Percentiles rank a stretch among this genome's conserved stretches.
Evolutionary conservation across 2,113 vertebrate species (phyloP).

Genomic region (Chionis minor): DNA sequence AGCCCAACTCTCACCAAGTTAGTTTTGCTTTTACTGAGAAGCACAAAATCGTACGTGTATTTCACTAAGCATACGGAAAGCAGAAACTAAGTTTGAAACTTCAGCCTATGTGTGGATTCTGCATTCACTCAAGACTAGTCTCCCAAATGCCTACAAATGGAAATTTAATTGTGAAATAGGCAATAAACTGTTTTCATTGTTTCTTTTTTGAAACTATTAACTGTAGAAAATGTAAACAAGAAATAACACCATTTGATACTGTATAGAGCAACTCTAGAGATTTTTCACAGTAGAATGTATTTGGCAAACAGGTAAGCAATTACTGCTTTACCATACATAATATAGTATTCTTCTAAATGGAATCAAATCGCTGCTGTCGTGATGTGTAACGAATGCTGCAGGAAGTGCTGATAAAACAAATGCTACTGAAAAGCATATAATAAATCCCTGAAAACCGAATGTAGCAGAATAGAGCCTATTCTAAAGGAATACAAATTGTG

Average conservation of each 20-base stretch:
- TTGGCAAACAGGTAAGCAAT: slow-evolving; percentile 50
- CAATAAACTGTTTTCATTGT: not conserved
- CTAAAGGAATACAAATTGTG: slow-evolving; percentile 39
- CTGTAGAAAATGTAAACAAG: slow-evolving; percentile 21
- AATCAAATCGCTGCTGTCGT: slow-evolving; percentile 15
- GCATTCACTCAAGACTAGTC: not conserved
- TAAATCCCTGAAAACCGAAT: slow-evolving; percentile 26
- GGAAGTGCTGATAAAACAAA: slow-evolving; percentile 59
- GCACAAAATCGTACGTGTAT: not conserved
- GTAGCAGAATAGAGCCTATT: slow-evolving; percentile 3
- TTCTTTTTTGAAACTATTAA: not conserved
- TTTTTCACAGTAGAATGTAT: slow-evolving; percentile 29
- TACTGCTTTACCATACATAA: slow-evolving; percentile 43
- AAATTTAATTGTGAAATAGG: not conserved
- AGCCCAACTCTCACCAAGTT: not conserved
- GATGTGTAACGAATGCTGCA: slow-evolving; percentile 35
- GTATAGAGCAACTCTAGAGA: not conserved
- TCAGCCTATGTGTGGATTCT: not conserved
- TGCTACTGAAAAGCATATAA: slow-evolving; percentile 32
- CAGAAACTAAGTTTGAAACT: not conserved
- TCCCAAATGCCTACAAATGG: not conserved
- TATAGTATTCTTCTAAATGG: slow-evolving; percentile 27
- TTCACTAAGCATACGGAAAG: not conserved
- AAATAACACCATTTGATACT: not conserved
- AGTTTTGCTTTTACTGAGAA: not conserved